Base-by-base conservation (phyloP, 2,113 vertebrate genomes). In the Empidonax alnorum region DNA sequence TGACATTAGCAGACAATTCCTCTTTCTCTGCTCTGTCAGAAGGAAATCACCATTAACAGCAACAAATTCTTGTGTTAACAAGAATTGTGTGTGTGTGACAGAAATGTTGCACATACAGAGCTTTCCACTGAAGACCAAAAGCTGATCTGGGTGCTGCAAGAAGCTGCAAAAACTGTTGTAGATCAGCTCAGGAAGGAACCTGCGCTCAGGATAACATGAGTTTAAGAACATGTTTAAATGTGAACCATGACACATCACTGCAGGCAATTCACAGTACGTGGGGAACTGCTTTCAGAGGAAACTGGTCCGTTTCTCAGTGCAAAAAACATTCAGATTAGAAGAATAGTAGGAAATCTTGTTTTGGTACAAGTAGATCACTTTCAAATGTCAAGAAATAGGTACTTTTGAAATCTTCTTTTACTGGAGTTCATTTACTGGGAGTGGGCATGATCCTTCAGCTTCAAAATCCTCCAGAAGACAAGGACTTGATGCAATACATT, bases 171-270 rank as follows among this genome's bases (percentile, higher is more conserved):
- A 89, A 20, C 46, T 47, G 21, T 28, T 63, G 55, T 30, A 50
- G 35, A 16, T 37, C 75, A 75, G 35, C 23, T 84, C 58, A 10
- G 44, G 49, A 63, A 89, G 53, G 35, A 58, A 52, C 53, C 49
- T 37, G 1, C n/a, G 8, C 59, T 86, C 30, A 42, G 27, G 22
- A 14, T 52, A 69, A 44, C 21, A 6, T 0, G 0, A 37, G 19
- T 49, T 86, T 63, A n/a, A 62, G 39, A 41, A 17, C 9, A 9
- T 10, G 6, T 65, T 69, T 62, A n/a, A 77, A 44, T 31, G 25
- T 71, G 63, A 73, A 73, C 17, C 49, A 77, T 49, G 28, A 12
- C 30, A 65, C 23, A 31, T 47, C 50, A 14, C 24, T 87, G 20
- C 19, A 65, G 13, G 27, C 31, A 74, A n/a, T 87, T 92, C 37